Evolutionary conservation across 2,113 vertebrate genomes (phyloP).

Genomic region (Zosterops pallidus): DNA sequence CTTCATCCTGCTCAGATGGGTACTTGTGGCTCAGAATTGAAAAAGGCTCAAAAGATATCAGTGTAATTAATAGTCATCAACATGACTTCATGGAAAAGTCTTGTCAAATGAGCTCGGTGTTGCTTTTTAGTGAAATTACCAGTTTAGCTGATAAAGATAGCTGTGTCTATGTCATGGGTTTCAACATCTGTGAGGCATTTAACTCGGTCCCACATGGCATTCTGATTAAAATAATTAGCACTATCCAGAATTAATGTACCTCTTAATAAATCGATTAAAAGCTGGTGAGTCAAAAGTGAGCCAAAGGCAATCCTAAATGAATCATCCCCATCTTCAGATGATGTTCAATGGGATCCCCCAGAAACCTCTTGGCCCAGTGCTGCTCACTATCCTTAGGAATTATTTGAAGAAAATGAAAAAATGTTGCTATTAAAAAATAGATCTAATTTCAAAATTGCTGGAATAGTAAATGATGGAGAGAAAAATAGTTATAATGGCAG

Average conservation of each 20-base stretch:
- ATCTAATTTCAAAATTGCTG: background rate
- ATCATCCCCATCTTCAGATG: background rate
- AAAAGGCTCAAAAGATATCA: constrained; percentile 28
- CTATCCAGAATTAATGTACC: constrained; percentile 26
- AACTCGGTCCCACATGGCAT: background rate
- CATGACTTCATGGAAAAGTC: background rate
- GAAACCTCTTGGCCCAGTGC: background rate
- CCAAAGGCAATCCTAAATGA: constrained; percentile 39
- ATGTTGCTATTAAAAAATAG: background rate
- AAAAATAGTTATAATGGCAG: background rate
- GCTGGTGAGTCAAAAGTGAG: background rate
- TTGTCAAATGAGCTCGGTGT: background rate
- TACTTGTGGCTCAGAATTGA: background rate
- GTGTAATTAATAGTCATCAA: background rate
- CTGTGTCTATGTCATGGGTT: background rate
- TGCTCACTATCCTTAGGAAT: background rate
- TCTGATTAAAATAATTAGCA: constrained; percentile 51
- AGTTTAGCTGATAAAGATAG: constrained; percentile 40
- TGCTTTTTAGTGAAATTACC: constrained; percentile 38
- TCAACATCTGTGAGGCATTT: constrained; percentile 52
- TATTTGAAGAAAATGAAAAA: background rate
- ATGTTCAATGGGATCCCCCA: background rate
- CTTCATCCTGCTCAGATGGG: background rate
- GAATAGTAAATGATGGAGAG: background rate
- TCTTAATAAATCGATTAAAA: constrained; percentile 43